phyloP scores from a whole-genome alignment of 2,113 vertebrate species.

The Cynocephalus volans region DNA sequence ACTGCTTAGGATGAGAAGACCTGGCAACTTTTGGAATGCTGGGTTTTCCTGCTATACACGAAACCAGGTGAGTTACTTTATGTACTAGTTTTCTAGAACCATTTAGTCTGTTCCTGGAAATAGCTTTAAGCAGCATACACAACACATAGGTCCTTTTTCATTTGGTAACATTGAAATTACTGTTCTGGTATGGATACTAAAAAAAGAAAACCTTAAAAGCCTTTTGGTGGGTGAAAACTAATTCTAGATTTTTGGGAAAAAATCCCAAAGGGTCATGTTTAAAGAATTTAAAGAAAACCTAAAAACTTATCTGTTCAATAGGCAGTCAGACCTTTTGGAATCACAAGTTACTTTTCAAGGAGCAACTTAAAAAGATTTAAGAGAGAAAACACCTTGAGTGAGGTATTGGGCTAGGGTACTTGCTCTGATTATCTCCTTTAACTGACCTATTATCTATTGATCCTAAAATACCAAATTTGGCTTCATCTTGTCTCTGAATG shows the following conservation, averaged over 20 bases:
- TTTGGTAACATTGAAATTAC: constrained; percentile 42
- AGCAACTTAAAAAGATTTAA: not conserved
- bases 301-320: constrained; percentile 28
- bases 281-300: too few relatives aligned
- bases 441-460: not conserved
- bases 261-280: too few relatives aligned
- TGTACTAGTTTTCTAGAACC: not conserved
- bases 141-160: not conserved
- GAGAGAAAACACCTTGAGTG: constrained; percentile 15
- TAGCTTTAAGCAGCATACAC: not conserved
- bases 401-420: not conserved
- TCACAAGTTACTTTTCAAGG: constrained; percentile 50
- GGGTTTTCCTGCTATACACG: not conserved
- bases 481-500: not conserved
- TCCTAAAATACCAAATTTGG: not conserved
- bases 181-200: constrained; percentile 42
- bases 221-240: not conserved
- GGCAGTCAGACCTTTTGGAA: constrained; percentile 18
- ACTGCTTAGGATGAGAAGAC: not conserved
- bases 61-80: not conserved
- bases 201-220: not conserved
- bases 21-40: not conserved
- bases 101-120: constrained; percentile 58
- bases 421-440: not conserved
- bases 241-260: too few relatives aligned